phyloP scores from a whole-genome alignment of 2,113 vertebrate species.

The Oreotrochilus melanogaster region DNA sequence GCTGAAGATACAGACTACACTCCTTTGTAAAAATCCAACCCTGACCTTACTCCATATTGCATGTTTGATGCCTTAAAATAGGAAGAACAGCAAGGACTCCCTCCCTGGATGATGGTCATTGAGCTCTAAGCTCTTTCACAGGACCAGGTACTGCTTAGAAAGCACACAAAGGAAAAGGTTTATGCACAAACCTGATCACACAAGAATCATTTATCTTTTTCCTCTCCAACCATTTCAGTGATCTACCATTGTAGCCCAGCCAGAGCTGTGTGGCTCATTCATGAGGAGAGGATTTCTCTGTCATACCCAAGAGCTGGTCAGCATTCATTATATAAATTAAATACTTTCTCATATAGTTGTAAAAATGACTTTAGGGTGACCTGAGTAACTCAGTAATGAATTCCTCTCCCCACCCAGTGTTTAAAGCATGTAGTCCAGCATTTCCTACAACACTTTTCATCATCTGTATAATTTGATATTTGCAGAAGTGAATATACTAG shows the following conservation, averaged over 20 bases:
- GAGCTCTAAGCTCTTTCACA: neutral
- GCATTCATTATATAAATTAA: fast-evolving
- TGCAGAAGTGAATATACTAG: neutral
- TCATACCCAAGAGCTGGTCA: neutral
- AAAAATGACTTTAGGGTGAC: neutral
- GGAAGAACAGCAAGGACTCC: neutral
- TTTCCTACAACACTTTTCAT: neutral
- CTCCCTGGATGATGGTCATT: neutral
- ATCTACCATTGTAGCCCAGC: neutral
- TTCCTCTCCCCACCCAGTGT: neutral
- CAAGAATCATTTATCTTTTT: neutral
- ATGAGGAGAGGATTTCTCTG: fast-evolving
- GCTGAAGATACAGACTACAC: neutral
- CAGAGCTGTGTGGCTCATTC: fast-evolving
- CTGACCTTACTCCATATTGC: neutral
- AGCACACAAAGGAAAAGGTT: neutral
- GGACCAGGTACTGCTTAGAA: neutral
- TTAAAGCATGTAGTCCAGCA: fast-evolving
- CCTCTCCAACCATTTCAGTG: neutral
- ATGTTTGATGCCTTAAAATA: neutral
- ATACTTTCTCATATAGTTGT: fast-evolving
- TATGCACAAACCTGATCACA: fast-evolving
- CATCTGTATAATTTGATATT: neutral
- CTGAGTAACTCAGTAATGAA: neutral
- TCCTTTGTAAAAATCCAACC: neutral